Conservation (phyloP, 1,140 invertebrate genomes). For the Palaemon carinicauda region DNA sequence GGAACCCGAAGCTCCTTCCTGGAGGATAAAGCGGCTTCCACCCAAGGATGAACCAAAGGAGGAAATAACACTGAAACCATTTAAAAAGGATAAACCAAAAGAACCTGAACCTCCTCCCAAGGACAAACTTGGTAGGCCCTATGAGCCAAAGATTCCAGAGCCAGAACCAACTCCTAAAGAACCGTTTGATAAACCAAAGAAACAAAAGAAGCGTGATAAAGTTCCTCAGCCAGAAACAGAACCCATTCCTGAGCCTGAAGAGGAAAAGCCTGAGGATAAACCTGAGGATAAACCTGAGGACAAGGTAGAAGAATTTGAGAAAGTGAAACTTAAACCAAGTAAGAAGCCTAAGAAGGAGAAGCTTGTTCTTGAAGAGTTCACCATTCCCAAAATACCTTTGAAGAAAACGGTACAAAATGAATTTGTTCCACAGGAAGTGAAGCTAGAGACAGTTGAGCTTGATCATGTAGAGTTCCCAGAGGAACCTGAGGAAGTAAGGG, state of each 20-base stretch:
- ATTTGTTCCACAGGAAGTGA: constrained; percentile 45
- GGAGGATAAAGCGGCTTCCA: constrained; percentile 31
- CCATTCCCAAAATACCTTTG: constrained; percentile 13
- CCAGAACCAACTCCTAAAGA: neutral
- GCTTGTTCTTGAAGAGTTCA: neutral
- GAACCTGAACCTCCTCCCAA: constrained; percentile 61
- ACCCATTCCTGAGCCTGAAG: constrained; percentile 5
- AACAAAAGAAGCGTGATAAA: constrained; percentile 14
- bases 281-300: neutral
- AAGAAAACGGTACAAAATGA: constrained; percentile 36
- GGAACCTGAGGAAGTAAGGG: constrained; percentile 16
- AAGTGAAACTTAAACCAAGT: neutral
- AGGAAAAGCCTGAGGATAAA: neutral
- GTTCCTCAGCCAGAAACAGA: constrained; percentile 16
- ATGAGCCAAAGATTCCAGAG: constrained; percentile 42
- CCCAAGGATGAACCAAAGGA: constrained; percentile 60
- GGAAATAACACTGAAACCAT: constrained; percentile 65
- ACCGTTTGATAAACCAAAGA: neutral
- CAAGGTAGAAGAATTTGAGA: neutral
- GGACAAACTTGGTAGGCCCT: constrained; percentile 63
- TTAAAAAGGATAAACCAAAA: constrained; percentile 62
- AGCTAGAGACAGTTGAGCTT: constrained; percentile 35
- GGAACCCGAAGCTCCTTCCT: constrained; percentile 27
- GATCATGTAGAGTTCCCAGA: constrained; percentile 45
- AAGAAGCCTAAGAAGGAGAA: constrained; percentile 33